Evolutionary conservation across 2,888 invertebrate species (phyloP).

Genomic region (Hirudinaria manillensis): DNA sequence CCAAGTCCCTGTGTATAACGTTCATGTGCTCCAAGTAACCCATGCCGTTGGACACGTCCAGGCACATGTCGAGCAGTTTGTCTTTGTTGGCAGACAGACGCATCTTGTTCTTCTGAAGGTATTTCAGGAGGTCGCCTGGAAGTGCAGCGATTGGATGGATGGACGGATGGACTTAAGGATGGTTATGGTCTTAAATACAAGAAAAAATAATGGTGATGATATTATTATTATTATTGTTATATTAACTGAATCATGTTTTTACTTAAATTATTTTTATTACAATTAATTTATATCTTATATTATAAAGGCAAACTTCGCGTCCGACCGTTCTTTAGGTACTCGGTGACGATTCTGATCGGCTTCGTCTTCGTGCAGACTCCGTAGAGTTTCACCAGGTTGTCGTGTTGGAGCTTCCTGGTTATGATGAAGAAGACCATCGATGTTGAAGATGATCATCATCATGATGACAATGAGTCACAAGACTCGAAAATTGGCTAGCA

Average conservation of each 20-base stretch:
- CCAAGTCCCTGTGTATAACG: slow-evolving; percentile 90
- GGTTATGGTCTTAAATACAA: background rate
- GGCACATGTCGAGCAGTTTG: slow-evolving; percentile 73
- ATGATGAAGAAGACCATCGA: background rate
- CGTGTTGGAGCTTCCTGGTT: slow-evolving; percentile 80
- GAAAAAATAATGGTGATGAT: background rate
- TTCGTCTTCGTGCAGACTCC: slow-evolving; percentile 91
- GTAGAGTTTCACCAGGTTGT: slow-evolving; percentile 87
- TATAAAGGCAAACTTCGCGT: no score
- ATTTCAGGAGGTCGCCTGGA: slow-evolving; percentile 49
- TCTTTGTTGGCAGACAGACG: slow-evolving; percentile 74
- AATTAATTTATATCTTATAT: background rate
- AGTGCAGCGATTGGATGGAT: background rate
- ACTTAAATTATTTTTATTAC: background rate
- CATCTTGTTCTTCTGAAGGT: slow-evolving; percentile 65
- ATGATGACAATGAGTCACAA: background rate
- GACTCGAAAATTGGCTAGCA: no score
- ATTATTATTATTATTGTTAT: background rate
- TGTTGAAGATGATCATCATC: background rate
- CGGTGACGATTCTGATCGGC: slow-evolving; percentile 91
- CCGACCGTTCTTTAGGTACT: slow-evolving; percentile 73
- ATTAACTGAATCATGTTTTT: background rate
- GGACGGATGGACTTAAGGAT: background rate
- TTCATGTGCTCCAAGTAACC: slow-evolving; percentile 87
- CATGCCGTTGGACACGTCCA: slow-evolving; percentile 76